Percentiles rank a stretch among this genome's conserved stretches.
Conservation (phyloP, 2,797 vertebrate genomes). For the Lindbergichthys nudifrons region DNA sequence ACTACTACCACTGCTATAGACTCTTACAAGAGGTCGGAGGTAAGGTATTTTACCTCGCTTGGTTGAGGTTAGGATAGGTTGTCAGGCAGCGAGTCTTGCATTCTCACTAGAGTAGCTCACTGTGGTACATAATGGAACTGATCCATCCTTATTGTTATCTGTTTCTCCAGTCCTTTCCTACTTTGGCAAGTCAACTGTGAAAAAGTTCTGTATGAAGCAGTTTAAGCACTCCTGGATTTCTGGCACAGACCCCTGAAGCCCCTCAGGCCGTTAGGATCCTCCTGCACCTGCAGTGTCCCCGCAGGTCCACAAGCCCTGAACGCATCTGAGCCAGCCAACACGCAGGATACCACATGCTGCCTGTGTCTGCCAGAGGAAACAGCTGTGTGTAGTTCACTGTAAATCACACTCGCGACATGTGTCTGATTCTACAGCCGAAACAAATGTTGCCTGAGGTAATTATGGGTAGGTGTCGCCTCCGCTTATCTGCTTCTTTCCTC, state of each 20-base stretch:
- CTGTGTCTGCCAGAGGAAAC: too few species aligned
- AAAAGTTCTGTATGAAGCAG: neutral
- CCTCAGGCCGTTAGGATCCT: neutral
- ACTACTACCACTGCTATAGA: too few species aligned
- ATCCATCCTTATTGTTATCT: too few species aligned
- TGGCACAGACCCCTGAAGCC: neutral
- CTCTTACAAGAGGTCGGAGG: too few species aligned
- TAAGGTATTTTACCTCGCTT: too few species aligned
- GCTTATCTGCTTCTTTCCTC: slow-evolving; percentile 48
- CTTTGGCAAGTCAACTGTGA: neutral
- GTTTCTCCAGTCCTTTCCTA: neutral
- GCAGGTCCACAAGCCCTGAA: neutral
- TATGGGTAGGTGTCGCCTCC: slow-evolving; percentile 49
- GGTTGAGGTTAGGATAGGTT: too few species aligned
- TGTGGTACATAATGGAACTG: too few species aligned
- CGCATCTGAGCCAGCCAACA: neutral
- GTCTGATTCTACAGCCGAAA: slow-evolving; percentile 28
- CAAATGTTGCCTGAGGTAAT: slow-evolving; percentile 54
- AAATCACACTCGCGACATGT: slow-evolving; percentile 29
- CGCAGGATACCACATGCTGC: neutral
- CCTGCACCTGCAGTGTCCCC: neutral
- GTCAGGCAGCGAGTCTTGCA: too few species aligned
- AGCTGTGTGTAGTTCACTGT: neutral
- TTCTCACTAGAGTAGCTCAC: too few species aligned
- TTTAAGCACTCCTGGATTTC: neutral